A percentile compares a stretch with the other conserved stretches of the same genome.
Evolutionary conservation across 2,113 vertebrate species (phyloP).

Genomic region (Anguilla rostrata): DNA sequence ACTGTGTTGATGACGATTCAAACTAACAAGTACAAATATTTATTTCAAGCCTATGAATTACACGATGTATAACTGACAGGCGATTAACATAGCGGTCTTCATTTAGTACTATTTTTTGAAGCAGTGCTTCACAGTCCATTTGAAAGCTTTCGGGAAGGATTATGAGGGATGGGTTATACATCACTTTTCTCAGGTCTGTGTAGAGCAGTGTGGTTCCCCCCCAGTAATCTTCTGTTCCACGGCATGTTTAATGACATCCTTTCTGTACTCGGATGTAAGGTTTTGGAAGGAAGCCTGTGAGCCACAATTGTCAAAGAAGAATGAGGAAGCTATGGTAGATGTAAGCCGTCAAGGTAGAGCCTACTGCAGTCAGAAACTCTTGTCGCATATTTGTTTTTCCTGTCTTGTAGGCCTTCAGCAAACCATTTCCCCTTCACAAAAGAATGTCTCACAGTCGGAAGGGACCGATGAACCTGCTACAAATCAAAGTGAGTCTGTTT

Average conservation of each 20-base stretch:
- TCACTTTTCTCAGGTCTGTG: background rate
- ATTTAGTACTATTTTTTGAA: background rate
- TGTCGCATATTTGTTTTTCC: background rate
- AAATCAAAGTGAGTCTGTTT: constrained; percentile 9
- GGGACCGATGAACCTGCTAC: background rate
- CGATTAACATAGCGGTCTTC: too few relatives aligned
- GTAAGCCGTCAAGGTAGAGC: too few relatives aligned
- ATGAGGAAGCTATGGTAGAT: too few relatives aligned
- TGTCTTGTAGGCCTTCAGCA: constrained; percentile 5
- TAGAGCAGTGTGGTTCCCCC: background rate
- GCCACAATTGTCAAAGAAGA: too few relatives aligned
- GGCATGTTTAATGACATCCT: background rate
- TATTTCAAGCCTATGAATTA: too few relatives aligned
- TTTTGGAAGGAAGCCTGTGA: too few relatives aligned
- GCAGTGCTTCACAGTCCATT: background rate
- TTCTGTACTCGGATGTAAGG: background rate
- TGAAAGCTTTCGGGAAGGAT: background rate
- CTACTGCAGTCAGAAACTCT: too few relatives aligned
- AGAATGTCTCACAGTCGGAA: background rate
- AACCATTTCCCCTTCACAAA: background rate
- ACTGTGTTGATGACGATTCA: too few relatives aligned
- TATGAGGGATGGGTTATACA: background rate
- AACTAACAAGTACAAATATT: too few relatives aligned
- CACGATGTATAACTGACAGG: too few relatives aligned
- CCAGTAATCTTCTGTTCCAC: background rate